These are phyloP conservation scores for Epinotia ramella DNA, from an alignment of 2,888 invertebrate species.

Conservation along the genomic window DNA sequence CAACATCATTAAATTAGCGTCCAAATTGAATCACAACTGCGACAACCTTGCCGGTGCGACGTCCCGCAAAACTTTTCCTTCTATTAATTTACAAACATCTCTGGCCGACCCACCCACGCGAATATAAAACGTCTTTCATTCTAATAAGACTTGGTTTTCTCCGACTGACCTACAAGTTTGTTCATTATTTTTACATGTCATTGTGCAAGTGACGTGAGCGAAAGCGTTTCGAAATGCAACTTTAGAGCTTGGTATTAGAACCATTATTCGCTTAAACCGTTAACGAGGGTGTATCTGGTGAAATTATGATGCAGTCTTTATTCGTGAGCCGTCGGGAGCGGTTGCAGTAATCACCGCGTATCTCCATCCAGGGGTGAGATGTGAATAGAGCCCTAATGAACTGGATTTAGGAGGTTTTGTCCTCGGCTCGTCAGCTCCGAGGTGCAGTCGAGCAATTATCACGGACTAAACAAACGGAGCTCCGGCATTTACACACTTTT, in stretches of 20 bases:
- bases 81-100: conserved; percentile 85
- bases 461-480: conserved; percentile 80
- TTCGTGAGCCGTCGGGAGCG: conserved; percentile 85
- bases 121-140: conserved; percentile 63
- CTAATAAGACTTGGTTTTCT: conserved; percentile 68
- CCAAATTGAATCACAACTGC: conserved; percentile 85
- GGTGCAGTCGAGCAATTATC: conserved; percentile 83
- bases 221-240: conserved; percentile 66
- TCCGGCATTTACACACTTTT: conserved; percentile 65
- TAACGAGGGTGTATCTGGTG: conserved; percentile 81
- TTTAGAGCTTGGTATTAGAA: conserved; percentile 66
- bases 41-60: conserved; percentile 82
- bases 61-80: conserved; percentile 84
- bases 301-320: conserved; percentile 86
- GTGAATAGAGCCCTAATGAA: conserved; percentile 85
- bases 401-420: conserved; percentile 86
- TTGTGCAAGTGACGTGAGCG: conserved; percentile 81
- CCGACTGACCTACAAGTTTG: conserved; percentile 70
- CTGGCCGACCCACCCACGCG: conserved; percentile 58
- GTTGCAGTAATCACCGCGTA: conserved; percentile 86
- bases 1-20: conserved; percentile 85
- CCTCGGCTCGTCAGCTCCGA: conserved; percentile 80
- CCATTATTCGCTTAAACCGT: conserved; percentile 64
- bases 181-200: conserved; percentile 86
- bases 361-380: conserved; percentile 84